Conservation (phyloP, 2,797 vertebrate genomes). For the Danio kyathit region DNA sequence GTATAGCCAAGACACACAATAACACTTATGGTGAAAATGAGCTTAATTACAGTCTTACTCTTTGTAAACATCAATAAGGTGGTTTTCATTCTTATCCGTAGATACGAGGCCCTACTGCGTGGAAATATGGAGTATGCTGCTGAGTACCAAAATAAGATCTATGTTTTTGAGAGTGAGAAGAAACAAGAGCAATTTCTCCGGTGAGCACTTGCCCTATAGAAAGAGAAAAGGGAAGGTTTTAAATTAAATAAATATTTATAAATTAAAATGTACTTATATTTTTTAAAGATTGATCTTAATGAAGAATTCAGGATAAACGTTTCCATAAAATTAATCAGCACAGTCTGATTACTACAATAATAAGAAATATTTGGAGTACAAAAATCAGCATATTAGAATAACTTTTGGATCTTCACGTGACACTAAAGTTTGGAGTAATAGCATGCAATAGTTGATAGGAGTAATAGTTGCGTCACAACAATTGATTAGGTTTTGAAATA, state of each 20-base stretch:
- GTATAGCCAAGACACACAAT: conserved; percentile 65
- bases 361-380: background rate
- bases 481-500: background rate
- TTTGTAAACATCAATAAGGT: background rate
- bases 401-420: background rate
- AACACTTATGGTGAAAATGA: background rate
- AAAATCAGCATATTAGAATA: background rate
- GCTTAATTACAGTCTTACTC: background rate
- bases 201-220: conserved; percentile 71
- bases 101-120: conserved; percentile 90
- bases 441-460: too few species aligned
- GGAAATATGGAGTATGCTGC: conserved; percentile 85
- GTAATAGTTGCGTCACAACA: background rate
- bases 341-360: background rate
- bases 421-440: background rate
- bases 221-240: background rate
- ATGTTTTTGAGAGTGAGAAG: conserved; percentile 86
- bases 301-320: too few species aligned
- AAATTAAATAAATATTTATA: background rate
- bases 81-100: conserved; percentile 61
- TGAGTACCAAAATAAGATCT: conserved; percentile 87
- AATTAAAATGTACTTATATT: too few species aligned
- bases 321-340: background rate
- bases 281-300: too few species aligned
- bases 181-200: conserved; percentile 90